These are phyloP conservation scores for Phalloptychus januarius DNA, from an alignment of 2,797 vertebrate genomes.

Conservation along the genomic window DNA sequence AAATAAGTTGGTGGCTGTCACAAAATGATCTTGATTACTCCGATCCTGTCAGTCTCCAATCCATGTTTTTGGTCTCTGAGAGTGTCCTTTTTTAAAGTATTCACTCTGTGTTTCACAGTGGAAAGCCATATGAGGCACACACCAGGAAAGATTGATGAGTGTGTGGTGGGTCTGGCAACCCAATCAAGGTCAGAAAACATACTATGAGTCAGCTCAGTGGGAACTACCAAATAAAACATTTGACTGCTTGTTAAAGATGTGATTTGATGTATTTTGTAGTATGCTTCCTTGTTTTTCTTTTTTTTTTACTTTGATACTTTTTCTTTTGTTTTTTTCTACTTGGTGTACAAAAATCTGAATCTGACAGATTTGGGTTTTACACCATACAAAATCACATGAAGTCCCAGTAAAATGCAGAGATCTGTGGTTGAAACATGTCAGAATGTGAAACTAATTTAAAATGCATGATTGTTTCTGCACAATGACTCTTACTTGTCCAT, in stretches of 20 bases:
- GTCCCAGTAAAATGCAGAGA: not conserved
- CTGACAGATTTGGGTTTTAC: not conserved
- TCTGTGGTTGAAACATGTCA: not conserved
- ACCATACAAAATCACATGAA: not conserved
- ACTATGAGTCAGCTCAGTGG: not conserved
- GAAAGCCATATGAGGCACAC: not conserved
- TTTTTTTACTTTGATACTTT: too few species aligned
- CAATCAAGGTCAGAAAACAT: not conserved
- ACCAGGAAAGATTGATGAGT: not conserved
- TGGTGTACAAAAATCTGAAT: too few species aligned
- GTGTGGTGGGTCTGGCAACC: slow-evolving; percentile 2
- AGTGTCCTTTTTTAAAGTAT: not conserved
- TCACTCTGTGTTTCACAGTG: not conserved
- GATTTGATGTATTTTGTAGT: not conserved
- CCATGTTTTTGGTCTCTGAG: not conserved
- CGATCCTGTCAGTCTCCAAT: not conserved
- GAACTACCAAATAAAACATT: not conserved
- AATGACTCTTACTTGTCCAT: not conserved
- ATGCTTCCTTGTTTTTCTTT: too few species aligned
- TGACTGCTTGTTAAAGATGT: not conserved
- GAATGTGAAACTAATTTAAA: not conserved
- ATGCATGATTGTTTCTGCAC: not conserved
- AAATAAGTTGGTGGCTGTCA: not conserved
- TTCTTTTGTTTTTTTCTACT: too few species aligned
- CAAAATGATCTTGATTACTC: not conserved